A percentile compares a stretch with the other conserved stretches of the same genome.
phyloP scores from a whole-genome alignment of 2,797 vertebrate genomes.

The Takifugu rubripes region DNA sequence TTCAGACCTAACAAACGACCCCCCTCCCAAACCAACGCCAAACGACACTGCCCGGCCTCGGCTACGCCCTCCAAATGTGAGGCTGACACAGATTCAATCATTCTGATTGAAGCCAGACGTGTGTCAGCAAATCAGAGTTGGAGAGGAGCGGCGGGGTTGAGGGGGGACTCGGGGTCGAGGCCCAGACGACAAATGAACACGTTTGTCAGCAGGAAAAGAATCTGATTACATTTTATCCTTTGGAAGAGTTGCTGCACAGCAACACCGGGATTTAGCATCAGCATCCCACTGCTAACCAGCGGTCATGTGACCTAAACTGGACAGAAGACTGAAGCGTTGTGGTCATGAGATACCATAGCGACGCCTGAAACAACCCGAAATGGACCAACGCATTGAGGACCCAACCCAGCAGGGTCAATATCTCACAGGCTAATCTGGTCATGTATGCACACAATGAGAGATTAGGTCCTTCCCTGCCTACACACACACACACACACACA shows the following conservation, averaged over 20 bases:
- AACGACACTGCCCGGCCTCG: conserved; percentile 29
- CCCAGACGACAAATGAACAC: no score
- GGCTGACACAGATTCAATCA: conserved; percentile 40
- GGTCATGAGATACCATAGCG: neutral
- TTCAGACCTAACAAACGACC: conserved; percentile 88
- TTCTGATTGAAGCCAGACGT: conserved; percentile 3
- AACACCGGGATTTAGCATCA: no score
- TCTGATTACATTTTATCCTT: no score
- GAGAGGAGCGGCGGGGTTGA: neutral
- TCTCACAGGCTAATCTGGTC: no score
- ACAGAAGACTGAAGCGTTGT: no score
- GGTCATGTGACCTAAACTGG: no score
- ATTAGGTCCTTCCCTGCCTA: conserved; percentile 35
- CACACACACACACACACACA: conserved; percentile 16
- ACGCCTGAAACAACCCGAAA: conserved; percentile 8
- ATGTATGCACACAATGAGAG: conserved; percentile 28
- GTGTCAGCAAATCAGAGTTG: conserved; percentile 20
- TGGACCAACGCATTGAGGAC: conserved; percentile 7
- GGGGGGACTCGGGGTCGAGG: no score
- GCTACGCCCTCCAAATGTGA: conserved; percentile 16
- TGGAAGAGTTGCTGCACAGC: no score
- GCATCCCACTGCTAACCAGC: no score
- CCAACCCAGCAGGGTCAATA: no score
- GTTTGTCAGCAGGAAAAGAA: neutral
- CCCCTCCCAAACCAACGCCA: conserved; percentile 46